These are phyloP conservation scores for Plotosus lineatus DNA, from an alignment of 2,113 vertebrate genomes.

Conservation along the genomic window DNA sequence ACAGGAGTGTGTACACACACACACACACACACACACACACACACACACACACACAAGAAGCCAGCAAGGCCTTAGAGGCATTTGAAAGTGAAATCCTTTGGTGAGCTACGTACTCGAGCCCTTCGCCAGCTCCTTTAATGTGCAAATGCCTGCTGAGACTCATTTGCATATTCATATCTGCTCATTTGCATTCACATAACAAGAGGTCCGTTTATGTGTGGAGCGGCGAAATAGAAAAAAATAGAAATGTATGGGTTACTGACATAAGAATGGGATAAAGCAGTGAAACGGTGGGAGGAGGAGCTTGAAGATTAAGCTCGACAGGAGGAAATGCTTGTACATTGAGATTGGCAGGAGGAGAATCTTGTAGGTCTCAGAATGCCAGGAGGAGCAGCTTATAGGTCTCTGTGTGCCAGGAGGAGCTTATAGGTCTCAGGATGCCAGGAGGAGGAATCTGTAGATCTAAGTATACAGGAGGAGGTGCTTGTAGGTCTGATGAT, in stretches of 20 bases:
- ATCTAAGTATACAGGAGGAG: not conserved
- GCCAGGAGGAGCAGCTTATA: not conserved
- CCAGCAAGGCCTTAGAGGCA: conserved; percentile 30
- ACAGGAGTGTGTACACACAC: not conserved
- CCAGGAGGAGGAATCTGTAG: not conserved
- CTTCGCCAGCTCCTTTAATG: conserved; percentile 41
- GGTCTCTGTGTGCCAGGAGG: not conserved
- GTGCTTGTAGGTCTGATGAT: not conserved
- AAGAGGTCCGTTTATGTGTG: conserved; percentile 44
- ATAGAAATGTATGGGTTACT: conserved; percentile 16
- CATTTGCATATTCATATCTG: conserved; percentile 43
- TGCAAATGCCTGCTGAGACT: conserved; percentile 40
- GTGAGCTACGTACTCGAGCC: not conserved
- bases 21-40: conserved; percentile 18
- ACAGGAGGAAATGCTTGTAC: too few relatives aligned
- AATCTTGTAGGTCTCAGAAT: not conserved
- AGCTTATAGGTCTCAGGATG: not conserved
- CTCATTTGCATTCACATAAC: conserved; percentile 51
- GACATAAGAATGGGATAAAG: not conserved
- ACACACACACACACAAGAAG: conserved; percentile 18
- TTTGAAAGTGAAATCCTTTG: conserved; percentile 24
- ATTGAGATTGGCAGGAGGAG: not conserved
- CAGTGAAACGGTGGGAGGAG: not conserved
- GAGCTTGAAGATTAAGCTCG: not conserved
- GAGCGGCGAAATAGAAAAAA: conserved; percentile 28